Base-by-base conservation (phyloP, 1,140 invertebrate genomes). In the Arion vulgaris region DNA sequence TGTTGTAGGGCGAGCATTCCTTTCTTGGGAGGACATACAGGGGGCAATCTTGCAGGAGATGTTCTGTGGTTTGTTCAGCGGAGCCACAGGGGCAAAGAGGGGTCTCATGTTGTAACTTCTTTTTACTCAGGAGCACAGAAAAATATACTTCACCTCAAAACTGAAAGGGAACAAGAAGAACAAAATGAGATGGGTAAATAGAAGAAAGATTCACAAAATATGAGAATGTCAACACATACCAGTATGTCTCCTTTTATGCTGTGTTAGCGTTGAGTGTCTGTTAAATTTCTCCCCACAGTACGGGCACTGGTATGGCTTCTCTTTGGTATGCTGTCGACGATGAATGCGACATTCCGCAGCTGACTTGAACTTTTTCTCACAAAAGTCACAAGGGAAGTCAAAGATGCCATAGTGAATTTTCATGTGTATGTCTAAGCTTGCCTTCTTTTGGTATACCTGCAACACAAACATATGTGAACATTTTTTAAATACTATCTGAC, bases 401-500 rank as follows among this genome's bases (percentile, higher is more conserved):
- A 38, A 71, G 34, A 71, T 39, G 38, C 68, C 68, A 71, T 38
- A 71, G 68, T 71, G 68, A 39, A 71, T 39, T 28, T 39, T 71
- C 68, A 71, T 71, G 26, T 71, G 68, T 5, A 39, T 39, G 38
- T 71, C 38, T 23, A 71, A 71, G 26, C 68, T 71, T 19, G 38
- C 68, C n/a, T 39, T 71, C 32, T 39, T 36, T 28, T 71, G 68
- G 34, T 38, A 71, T 34, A 71, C 38, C 68, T 71, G 68, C 2
- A 23, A 57, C n/a, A 71, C 34, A 71, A 5, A 68, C 9, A 23
- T 28, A 68, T n/a, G 34, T 17, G n/a, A 57, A 57, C n/a, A 57
- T 57, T n/a, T 57, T 17, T 17, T 57, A n/a, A 57, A 57, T 17
- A 57, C 15, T 17, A 57, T n/a, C 53, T 17, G n/a, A 57, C 53